Percentiles rank a stretch among this genome's conserved stretches.
Conservation (phyloP, 2,888 invertebrate genomes). For the Ochlodes sylvanus region DNA sequence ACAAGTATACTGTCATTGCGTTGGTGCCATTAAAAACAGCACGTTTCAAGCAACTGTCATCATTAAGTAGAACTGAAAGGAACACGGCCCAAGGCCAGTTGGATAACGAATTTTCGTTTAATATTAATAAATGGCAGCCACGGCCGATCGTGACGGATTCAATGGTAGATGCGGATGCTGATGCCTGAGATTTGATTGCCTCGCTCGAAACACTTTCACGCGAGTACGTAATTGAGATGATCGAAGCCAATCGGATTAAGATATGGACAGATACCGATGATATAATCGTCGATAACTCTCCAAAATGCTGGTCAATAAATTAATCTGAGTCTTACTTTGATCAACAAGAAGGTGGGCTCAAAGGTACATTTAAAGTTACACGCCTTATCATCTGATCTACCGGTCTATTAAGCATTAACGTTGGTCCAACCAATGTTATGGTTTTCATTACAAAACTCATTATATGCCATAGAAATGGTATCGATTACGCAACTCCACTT, state of each 20-base stretch:
- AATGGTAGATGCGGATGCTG: conserved; percentile 71
- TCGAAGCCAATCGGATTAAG: conserved; percentile 63
- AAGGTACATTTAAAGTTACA: background rate
- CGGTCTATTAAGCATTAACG: background rate
- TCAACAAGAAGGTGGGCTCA: background rate
- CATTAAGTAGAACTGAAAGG: conserved; percentile 83
- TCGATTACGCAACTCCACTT: conserved; percentile 62
- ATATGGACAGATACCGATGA: conserved; percentile 60
- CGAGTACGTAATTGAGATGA: conserved; percentile 54
- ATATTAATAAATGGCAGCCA: conserved; percentile 80
- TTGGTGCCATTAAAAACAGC: conserved; percentile 70
- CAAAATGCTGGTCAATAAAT: conserved; percentile 42
- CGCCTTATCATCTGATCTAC: background rate
- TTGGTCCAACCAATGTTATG: background rate
- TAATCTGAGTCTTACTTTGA: background rate
- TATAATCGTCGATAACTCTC: conserved; percentile 55
- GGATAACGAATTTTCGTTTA: conserved; percentile 84
- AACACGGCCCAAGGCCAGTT: conserved; percentile 78
- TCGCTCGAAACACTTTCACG: conserved; percentile 69
- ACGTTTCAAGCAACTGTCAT: conserved; percentile 80
- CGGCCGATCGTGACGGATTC: conserved; percentile 75
- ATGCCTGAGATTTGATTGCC: conserved; percentile 56
- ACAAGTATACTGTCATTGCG: conserved; percentile 61
- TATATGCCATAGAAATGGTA: conserved; percentile 49
- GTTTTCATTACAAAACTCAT: background rate